Evolutionary conservation across 2,797 vertebrate genomes (phyloP), one percentile per base, ranked within the genome.

Genomic region (Sciurus carolinensis): DNA sequence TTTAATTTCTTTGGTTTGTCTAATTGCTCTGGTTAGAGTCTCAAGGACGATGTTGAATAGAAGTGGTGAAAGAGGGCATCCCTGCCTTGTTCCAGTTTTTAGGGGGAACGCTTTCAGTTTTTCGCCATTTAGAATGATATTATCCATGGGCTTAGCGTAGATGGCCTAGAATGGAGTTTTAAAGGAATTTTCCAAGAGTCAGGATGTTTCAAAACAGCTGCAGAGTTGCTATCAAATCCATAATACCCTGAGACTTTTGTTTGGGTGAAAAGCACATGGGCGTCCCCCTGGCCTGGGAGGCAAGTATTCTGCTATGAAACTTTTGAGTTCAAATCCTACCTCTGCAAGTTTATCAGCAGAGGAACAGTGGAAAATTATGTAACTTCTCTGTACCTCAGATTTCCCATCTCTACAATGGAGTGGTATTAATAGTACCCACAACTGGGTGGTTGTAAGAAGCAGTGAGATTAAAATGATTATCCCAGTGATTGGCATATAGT

Each of bases 271-370:
- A 7, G 1, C 17, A 2, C 69, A 13, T 36, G 71, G 75, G 18
- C 66, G 57, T 73, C 26, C 22, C 50, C 54, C 4, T 50, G 64
- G 10, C 22, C 83, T 80, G 14, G 22, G 33, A 83, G 28, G 44
- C 81, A 87, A 7, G 15, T 30, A 89, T 73, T 79, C 39, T 92
- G 18, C 4, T 85, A 4, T 82, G 87, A 79, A 95, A 91, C 18
- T 81, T 64, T 69, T 64, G 7, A 82, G 12, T 90, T 75, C 59
- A 71, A 69, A 90, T 52, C 5, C 18, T 59, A 66, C 17, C 33
- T 87, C 44, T 90, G 69, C 4, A 83, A 82, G 82, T 93, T 67
- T 88, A 36, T 33, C 30, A 92, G 5, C 14, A 94, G 22, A 93
- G 5, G 1, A 30, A 33, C 9, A 82, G 28, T 20, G 11, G 24